Base-by-base conservation (phyloP, 2,888 invertebrate genomes). In the Chromoteleia sp. region DNA sequence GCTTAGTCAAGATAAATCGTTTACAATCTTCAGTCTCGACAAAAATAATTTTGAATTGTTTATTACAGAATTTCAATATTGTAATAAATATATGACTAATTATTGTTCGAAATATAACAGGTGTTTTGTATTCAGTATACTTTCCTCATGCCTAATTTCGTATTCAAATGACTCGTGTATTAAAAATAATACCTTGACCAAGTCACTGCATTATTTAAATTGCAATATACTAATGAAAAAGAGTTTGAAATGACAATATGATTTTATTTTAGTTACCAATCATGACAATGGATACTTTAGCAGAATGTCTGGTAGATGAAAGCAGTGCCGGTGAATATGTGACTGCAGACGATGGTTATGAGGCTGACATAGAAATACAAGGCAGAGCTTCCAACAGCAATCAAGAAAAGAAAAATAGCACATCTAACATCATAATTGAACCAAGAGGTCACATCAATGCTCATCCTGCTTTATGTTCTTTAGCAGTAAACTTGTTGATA, bases 301-400 rank as follows among this genome's bases (percentile, higher is more conserved):
- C 88, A 1, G 91, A 92, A 82, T 90, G 85, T 68, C 85, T 84
- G 0, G 87, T 77, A 0, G 91, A 90, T 5, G 90, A 90, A n/a
- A 92, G 91, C 41, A 91, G 91, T 43, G 86, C 88, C 0, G 91
- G 89, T 0, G 91, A 92, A 73, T 92, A 93, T 56, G 88, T 92
- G 7, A 92, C 92, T 33, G 93, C 93, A 1, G 94, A 94, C 85
- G 94, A 94, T 85, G 95, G 95, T 0, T 95, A 95, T 84, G 95
- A 95, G 91, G 95, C 94, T 3, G 95, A 95, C 85, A 93, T 94
- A 7, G 95, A 95, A 88, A 88, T 94, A 25, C 91, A 89, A 17
- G 90, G 86, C 61, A 88, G 86, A 82, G 89, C 82, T 85, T 84
- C 85, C 5, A 86, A 82, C 14, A 86, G 79, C 25, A 82, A 54